Base-by-base conservation (phyloP, 1,140 invertebrate genomes). In the Phymastichus coffea region DNA sequence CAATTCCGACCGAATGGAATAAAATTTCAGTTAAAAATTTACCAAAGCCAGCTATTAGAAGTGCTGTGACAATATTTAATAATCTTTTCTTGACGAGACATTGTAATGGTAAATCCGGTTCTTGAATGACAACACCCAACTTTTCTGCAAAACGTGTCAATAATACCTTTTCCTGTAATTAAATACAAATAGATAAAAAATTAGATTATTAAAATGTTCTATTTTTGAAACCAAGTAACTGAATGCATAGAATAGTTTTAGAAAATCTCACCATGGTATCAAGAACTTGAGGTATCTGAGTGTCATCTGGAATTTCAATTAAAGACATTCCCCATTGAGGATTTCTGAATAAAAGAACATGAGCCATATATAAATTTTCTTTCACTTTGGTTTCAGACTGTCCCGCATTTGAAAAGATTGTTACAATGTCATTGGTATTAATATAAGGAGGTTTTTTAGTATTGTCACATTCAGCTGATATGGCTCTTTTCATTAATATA, bases 281-380 rank as follows among this genome's bases (percentile, higher is more conserved):
- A 43, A 51, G 30, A 47, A 76, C 63, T 59, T 77, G 70, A 4
- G 57, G 51, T 12, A 61, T 64, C 47, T 66, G 70, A 49, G 73
- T 66, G 28, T 73, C 67, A 20, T 78, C 73, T 70, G 62, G 65
- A 40, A 78, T 68, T 56, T 86, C 81, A 20, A 86, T 73, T 2
- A 87, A 73, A 64, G 79, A 78, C 9, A 90, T 79, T 12, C 84
- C 85, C 88, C 88, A 89, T 60, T 85, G 81, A 0, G 87, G 85
- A 74, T 89, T 90, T 43, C 83, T 81, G n/a, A 85, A 79, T 12
- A 87, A 80, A 14, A 90, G 72, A n/a, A 89, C 81, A 67, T 88
- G 82, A 26, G 86, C 80, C 66, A 86, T 88, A 51, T 85, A 76
- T 4, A 89, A 72, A 68, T 87, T 85, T 22, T 77, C 80, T 17